Evolutionary conservation across 2,888 invertebrate genomes (phyloP), one percentile per base, ranked within the genome.

Genomic region (Torymus texanus): DNA sequence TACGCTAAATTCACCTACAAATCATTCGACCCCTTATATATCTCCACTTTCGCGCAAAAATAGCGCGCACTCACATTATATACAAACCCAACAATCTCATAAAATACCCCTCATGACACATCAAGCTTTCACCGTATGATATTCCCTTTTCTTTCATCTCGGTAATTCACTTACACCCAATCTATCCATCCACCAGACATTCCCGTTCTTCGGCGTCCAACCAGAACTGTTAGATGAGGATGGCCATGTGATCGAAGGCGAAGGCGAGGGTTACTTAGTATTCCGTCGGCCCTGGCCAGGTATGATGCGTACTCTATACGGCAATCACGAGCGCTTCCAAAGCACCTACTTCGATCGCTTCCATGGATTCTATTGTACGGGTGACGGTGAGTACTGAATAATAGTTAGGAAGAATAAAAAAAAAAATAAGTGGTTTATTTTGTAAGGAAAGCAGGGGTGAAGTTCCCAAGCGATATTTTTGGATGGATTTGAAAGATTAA

Each of bases 211-310:
- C 90, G 99, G 99, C 18, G 97, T 99, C 2, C 93, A 96, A 82
- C 97, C 99, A 12, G 94, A 93, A 50, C 91, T 99, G 53, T 90
- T 99, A 83, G 96, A 97, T 88, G 97, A 98, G 86, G 94, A 94
- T 75, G 99, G 99, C 1, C 93, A 93, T 85, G 94, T 95, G 87
- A 94, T 98, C 78, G 94, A 95, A 83, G 97, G 97, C 0, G 94
- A 95, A 82, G 97, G 97, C 24, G 97, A 98, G 91, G 99, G 99
- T 2, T 98, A 97, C 89, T 92, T 99, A 85, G 98, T 98, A 55
- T 98, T 99, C 91, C 92, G 95, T 56, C 93, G 95, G 84, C 98
- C 99, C 2, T 99, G 99, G 99, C 99, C 99, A 0, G 98, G 98
- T 84, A 96, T 99, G 92, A 98, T 98, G 98, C 93, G 98, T 82